These are phyloP conservation scores for Butorides virescens DNA, from an alignment of 2,113 vertebrate species.

Conservation along the genomic window DNA sequence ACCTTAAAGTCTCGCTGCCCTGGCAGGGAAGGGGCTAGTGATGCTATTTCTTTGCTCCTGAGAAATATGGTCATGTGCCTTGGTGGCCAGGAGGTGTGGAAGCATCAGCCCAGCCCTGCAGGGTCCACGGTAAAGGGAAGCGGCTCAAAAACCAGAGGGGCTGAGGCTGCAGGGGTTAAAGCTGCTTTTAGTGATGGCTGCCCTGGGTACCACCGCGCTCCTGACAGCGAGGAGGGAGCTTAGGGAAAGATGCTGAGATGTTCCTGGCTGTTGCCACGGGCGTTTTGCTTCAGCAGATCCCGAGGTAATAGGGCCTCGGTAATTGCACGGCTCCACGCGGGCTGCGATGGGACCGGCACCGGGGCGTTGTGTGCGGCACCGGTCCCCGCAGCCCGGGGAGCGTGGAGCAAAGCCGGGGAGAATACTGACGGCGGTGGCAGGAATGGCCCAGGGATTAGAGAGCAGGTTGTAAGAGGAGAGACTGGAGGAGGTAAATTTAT, in stretches of 20 bases:
- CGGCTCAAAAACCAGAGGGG: not conserved
- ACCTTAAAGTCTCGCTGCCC: not conserved
- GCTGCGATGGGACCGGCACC: not conserved
- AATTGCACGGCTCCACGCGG: not conserved
- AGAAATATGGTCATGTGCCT: not conserved
- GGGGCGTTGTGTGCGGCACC: accelerated
- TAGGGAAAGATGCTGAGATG: constrained; percentile 11
- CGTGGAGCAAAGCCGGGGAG: not conserved
- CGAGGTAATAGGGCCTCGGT: not conserved
- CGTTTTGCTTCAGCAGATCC: constrained; percentile 13
- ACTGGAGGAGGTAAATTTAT: constrained; percentile 18
- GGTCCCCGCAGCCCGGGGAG: not conserved
- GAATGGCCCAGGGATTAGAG: constrained; percentile 10
- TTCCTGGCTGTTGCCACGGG: constrained; percentile 1
- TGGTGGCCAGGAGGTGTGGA: not conserved
- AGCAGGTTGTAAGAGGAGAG: not conserved
- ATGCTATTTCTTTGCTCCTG: not conserved
- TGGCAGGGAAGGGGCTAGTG: not conserved
- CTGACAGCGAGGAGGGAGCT: not conserved
- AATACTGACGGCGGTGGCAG: not conserved
- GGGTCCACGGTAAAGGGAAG: not conserved
- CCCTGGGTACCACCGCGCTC: not conserved
- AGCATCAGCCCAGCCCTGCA: not conserved
- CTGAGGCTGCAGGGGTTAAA: not conserved
- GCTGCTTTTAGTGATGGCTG: not conserved